A percentile compares a stretch with the other conserved stretches of the same genome.
These are phyloP conservation scores for Machimus atricapillus DNA, from an alignment of 2,888 invertebrate species.

Conservation along the genomic window DNA sequence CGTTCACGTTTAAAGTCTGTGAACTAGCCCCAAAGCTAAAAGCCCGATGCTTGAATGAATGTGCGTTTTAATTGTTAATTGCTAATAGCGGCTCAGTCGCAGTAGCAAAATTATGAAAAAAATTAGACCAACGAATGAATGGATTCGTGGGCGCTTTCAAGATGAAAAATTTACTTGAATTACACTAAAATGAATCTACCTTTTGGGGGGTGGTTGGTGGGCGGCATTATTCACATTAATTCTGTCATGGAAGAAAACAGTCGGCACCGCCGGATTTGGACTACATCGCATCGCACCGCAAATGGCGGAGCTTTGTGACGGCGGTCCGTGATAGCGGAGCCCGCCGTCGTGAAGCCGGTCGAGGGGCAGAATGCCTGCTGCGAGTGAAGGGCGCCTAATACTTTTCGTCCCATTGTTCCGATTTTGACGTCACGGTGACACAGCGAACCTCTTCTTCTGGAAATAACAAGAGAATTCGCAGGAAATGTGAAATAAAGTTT, in stretches of 20 bases:
- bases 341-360: neutral
- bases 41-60: neutral
- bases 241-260: neutral
- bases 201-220: too few species aligned
- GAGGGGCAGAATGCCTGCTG: neutral
- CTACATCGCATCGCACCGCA: too few species aligned
- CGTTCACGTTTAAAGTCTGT: neutral
- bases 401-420: slow-evolving; percentile 48
- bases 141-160: too few species aligned
- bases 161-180: too few species aligned
- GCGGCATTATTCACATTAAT: too few species aligned
- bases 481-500: neutral
- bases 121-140: too few species aligned
- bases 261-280: neutral
- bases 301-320: neutral
- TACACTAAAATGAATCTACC: too few species aligned
- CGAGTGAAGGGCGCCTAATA: slow-evolving; percentile 43
- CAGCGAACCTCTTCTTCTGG: neutral
- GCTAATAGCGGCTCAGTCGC: neutral
- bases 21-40: neutral
- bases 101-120: neutral
- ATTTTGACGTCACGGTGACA: slow-evolving; percentile 47
- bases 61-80: neutral
- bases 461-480: slow-evolving; percentile 2
- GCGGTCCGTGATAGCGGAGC: neutral